phyloP scores from a whole-genome alignment of 2,797 vertebrate species.

The Artibeus lituratus region DNA sequence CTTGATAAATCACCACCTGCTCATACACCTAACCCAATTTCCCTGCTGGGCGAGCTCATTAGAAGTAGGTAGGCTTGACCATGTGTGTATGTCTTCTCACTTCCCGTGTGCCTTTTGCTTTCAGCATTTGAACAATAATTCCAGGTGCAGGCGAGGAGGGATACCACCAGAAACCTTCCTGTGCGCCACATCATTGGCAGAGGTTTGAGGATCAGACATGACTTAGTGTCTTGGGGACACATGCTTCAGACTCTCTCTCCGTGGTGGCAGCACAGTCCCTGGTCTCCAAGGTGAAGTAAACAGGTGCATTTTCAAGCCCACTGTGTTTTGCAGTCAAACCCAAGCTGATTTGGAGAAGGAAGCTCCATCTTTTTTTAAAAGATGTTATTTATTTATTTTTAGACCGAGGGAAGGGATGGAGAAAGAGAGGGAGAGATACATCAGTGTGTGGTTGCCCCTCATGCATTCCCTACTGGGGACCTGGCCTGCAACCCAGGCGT shows the following conservation, averaged over 20 bases:
- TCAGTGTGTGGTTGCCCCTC: too few relatives aligned
- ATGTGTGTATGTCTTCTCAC: neutral
- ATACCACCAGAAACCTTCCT: neutral
- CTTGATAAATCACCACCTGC: neutral
- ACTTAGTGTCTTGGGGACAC: neutral
- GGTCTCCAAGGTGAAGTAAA: neutral
- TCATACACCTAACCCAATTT: neutral
- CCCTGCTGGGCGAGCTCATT: neutral
- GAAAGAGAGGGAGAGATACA: too few relatives aligned
- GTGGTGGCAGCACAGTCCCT: neutral
- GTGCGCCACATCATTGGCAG: neutral
- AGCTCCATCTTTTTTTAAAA: neutral
- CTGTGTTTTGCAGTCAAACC: neutral
- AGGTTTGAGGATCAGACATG: neutral
- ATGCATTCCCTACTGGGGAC: too few relatives aligned
- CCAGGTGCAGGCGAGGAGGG: neutral
- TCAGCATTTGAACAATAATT: neutral
- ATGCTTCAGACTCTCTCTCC: rapidly evolving
- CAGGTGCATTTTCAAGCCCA: neutral
- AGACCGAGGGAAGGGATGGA: too few relatives aligned
- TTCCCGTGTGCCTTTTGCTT: neutral
- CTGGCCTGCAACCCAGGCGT: too few relatives aligned
- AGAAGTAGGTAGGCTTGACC: neutral
- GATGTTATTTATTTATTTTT: too few relatives aligned
- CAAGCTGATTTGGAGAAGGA: neutral